phyloP scores from a whole-genome alignment of 2,888 invertebrate genomes.

The Sclerodermus sp. region DNA sequence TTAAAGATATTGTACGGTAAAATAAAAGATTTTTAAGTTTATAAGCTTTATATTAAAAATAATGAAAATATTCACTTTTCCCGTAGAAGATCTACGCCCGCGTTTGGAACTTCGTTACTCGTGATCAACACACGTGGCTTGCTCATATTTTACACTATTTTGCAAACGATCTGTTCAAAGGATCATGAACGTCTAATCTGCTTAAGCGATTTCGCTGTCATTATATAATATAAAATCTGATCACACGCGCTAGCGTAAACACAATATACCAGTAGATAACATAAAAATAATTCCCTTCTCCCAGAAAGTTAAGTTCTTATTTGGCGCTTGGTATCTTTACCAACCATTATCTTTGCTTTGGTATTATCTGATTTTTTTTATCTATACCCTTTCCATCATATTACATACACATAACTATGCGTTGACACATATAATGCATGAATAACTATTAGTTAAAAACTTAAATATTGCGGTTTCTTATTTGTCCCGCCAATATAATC shows the following conservation, averaged over 20 bases:
- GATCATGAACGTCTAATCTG: neutral
- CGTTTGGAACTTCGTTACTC: slow-evolving; percentile 55
- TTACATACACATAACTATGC: too few species aligned
- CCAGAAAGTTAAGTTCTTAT: too few species aligned
- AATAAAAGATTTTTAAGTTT: neutral
- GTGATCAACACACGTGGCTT: slow-evolving; percentile 59
- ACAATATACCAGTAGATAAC: neutral
- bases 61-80: slow-evolving; percentile 49
- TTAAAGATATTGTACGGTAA: neutral
- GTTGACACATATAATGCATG: too few species aligned
- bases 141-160: slow-evolving; percentile 37
- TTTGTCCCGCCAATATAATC: too few species aligned
- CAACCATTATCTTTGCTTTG: too few species aligned
- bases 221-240: neutral
- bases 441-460: too few species aligned
- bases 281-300: too few species aligned
- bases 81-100: slow-evolving; percentile 56
- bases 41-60: neutral
- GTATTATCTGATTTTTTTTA: too few species aligned
- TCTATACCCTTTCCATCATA: too few species aligned
- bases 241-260: slow-evolving; percentile 3
- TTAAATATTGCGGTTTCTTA: too few species aligned
- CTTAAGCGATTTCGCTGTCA: neutral
- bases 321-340: too few species aligned
- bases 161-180: neutral